phyloP scores from a whole-genome alignment of 2,888 invertebrate species.

The Scaptomyza reducta region DNA sequence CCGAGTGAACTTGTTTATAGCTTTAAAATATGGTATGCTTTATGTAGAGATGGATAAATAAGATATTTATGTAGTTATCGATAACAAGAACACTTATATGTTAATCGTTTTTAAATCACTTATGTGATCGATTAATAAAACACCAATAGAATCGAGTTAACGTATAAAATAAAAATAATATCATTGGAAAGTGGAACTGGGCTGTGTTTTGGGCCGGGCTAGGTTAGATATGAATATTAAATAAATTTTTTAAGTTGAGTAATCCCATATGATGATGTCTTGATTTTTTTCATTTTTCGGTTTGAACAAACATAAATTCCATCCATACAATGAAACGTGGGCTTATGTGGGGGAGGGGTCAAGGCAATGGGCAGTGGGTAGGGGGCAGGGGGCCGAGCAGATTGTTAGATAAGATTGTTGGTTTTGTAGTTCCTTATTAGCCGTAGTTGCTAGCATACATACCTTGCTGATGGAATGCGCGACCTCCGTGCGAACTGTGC shows the following conservation, averaged over 20 bases:
- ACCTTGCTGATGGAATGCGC: constrained; percentile 93
- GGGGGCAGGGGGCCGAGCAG: background rate
- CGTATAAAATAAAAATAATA: constrained; percentile 3
- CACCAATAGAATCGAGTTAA: constrained; percentile 9
- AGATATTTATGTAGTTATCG: constrained; percentile 7
- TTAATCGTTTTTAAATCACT: constrained; percentile 7
- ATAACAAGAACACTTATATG: constrained; percentile 5
- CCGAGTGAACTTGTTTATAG: constrained; percentile 15
- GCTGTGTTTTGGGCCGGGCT: background rate
- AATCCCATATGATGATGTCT: constrained; percentile 10
- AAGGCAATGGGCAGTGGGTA: background rate
- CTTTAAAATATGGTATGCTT: constrained; percentile 2
- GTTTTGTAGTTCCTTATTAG: constrained; percentile 46
- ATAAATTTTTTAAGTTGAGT: background rate
- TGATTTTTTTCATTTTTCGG: background rate
- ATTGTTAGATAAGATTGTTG: constrained; percentile 28
- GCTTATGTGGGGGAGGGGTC: background rate
- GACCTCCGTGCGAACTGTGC: constrained; percentile 91
- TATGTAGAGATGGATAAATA: constrained; percentile 4
- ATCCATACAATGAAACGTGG: constrained; percentile 15
- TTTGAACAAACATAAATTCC: constrained; percentile 17
- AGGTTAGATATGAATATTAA: background rate
- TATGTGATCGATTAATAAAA: constrained; percentile 18
- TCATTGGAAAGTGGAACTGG: background rate
- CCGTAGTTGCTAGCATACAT: constrained; percentile 83